Evolutionary conservation across 2,113 vertebrate species (phyloP).

Genomic region (Pholis gunnellus): DNA sequence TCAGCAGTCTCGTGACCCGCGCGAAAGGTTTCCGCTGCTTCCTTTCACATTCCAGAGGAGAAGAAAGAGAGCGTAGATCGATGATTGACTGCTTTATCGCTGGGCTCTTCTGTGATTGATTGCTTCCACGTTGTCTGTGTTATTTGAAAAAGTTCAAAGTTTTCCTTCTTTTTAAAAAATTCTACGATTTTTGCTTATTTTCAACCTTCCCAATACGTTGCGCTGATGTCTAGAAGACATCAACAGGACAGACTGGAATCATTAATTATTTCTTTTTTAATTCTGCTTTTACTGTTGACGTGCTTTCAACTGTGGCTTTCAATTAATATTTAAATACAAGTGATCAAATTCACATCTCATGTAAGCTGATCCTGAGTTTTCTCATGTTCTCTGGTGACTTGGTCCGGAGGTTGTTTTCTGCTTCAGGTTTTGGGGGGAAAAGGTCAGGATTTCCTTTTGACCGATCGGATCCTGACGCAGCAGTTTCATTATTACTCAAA

Average conservation of each 20-base stretch:
- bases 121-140: slow-evolving; percentile 42
- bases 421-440: slow-evolving; percentile 34
- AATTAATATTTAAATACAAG: slow-evolving; percentile 71
- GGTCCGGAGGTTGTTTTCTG: slow-evolving; percentile 41
- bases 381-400: slow-evolving; percentile 16
- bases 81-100: slow-evolving; percentile 47
- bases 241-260: background rate
- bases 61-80: slow-evolving; percentile 1
- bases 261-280: slow-evolving; percentile 61
- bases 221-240: background rate
- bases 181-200: slow-evolving; percentile 10
- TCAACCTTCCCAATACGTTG: background rate
- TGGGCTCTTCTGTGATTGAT: slow-evolving; percentile 64
- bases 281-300: slow-evolving; percentile 48
- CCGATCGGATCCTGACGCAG: slow-evolving; percentile 51
- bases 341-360: slow-evolving; percentile 48
- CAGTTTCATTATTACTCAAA: slow-evolving; percentile 45
- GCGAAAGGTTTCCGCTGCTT: slow-evolving; percentile 57
- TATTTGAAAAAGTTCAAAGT: background rate
- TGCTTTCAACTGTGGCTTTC: slow-evolving; percentile 47
- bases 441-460: slow-evolving; percentile 67
- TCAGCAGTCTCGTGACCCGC: slow-evolving; percentile 68
- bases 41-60: slow-evolving; percentile 36
- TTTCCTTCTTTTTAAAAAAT: background rate
- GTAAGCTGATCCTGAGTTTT: slow-evolving; percentile 46